Evolutionary conservation across 2,113 vertebrate species (phyloP).

Genomic region (Todiramphus chloris): DNA sequence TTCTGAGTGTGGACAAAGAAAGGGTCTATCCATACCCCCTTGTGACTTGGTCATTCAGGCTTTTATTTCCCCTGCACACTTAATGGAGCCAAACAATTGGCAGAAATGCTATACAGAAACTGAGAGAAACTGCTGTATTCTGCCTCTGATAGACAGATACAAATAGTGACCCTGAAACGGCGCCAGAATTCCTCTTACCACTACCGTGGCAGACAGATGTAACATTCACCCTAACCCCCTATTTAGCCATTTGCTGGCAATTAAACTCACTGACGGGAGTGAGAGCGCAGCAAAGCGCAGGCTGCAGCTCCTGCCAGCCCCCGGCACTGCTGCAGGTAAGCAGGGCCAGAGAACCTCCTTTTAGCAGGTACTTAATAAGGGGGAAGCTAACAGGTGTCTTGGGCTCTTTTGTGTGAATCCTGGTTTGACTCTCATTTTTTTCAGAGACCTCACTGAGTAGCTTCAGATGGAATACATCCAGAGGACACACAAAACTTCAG

Average conservation of each 20-base stretch:
- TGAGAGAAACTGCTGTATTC: conserved; percentile 76
- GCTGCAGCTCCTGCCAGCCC: conserved; percentile 39
- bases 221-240: conserved; percentile 64
- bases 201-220: conserved; percentile 71
- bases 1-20: conserved; percentile 81
- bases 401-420: background rate
- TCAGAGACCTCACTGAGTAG: background rate
- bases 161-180: conserved; percentile 79
- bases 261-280: conserved; percentile 69
- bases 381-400: background rate
- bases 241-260: conserved; percentile 72
- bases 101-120: conserved; percentile 84
- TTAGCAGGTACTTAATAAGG: background rate
- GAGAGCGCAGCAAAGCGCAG: conserved; percentile 42
- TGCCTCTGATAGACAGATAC: conserved; percentile 77
- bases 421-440: background rate
- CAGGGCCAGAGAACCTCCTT: background rate
- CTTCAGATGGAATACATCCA: background rate
- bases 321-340: conserved; percentile 58
- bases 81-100: conserved; percentile 88
- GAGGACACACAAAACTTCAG: background rate
- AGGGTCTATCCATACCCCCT: conserved; percentile 82
- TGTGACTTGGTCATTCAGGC: conserved; percentile 83
- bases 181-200: conserved; percentile 74
- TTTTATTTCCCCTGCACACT: conserved; percentile 83